A percentile compares a stretch with the other conserved stretches of the same genome.
Evolutionary conservation across 92 coral and sea anemone genomes (phyloP).

Genomic region (Porites divaricata): DNA sequence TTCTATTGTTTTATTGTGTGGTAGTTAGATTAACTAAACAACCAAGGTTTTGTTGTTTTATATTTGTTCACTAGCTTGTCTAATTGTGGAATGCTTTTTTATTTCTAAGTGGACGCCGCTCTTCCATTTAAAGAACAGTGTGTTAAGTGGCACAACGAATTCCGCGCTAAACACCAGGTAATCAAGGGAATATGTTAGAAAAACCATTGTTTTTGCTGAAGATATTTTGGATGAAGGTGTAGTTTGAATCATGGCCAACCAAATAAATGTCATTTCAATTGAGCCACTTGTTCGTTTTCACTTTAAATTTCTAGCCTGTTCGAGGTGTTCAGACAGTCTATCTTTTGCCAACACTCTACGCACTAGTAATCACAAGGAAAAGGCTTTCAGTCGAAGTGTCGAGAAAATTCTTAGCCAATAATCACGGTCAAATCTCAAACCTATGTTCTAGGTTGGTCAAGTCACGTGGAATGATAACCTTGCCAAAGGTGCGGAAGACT

Average conservation of each 20-base stretch:
- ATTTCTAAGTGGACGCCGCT: slow-evolving; percentile 10
- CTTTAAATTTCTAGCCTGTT: too few relatives aligned
- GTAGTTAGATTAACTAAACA: too few relatives aligned
- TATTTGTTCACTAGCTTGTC: too few relatives aligned
- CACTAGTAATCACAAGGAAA: too few relatives aligned
- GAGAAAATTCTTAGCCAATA: neutral
- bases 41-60: neutral
- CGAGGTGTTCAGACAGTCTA: too few relatives aligned
- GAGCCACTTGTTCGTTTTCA: too few relatives aligned
- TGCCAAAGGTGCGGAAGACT: slow-evolving; percentile 58
- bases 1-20: too few relatives aligned
- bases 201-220: neutral
- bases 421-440: neutral
- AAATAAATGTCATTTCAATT: too few relatives aligned
- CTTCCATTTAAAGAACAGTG: slow-evolving; percentile 50
- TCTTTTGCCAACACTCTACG: too few relatives aligned
- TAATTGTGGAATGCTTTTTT: neutral
- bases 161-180: slow-evolving; percentile 60
- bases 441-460: slow-evolving; percentile 14
- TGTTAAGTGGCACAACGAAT: slow-evolving; percentile 61
- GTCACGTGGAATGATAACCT: slow-evolving; percentile 63
- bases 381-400: too few relatives aligned
- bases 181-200: neutral
- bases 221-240: too few relatives aligned
- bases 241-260: too few relatives aligned